Evolutionary conservation across 2,888 invertebrate species (phyloP), one percentile per base, ranked within the genome.

Genomic region (Philhelius pedissequus): DNA sequence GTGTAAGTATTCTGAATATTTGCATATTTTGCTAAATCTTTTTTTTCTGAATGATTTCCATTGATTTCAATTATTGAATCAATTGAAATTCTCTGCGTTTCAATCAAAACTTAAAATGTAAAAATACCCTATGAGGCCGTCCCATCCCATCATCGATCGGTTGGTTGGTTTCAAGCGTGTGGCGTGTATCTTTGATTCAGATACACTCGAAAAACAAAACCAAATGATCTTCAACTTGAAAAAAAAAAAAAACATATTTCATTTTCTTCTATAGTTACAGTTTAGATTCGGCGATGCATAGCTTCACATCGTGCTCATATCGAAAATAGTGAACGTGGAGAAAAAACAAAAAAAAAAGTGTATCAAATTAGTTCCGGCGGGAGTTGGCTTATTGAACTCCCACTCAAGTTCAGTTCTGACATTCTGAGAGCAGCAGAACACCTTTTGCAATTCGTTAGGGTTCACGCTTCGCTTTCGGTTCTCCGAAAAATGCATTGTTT

Each of bases 211-310:
- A 27, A 69, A 70, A 43, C 13, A 25, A 62, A 56, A 62, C 60
- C 50, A 69, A 60, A 56, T 52, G 74, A 78, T 70, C 56, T 69
- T 74, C 50, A 73, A 73, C 52, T 70, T 79, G 52, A 74, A 69
- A 74, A 73, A 69, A 27, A 52, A 35, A 74, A 69, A 74, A 73
- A 69, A 27, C 43, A 35, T 32, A 68, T 60, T 84, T 66, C n/a
- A 80, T 71, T 80, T 62, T 35, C 80, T 71, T 45, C 71, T 84
- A 75, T 80, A 84, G 84, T 84, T 80, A 75, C 84, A 84, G 84
- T 84, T 80, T 71, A 80, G 80, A 84, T 84, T 84, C 84, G 80
- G 70, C 84, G 80, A 84, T 84, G 80, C 76, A 79, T 80, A 56
- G 84, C 80, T 80, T 60, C 84, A 71, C 80, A 76, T 84, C 84